Evolutionary conservation across 53 echinoderm and acorn worm genomes (phyloP), one percentile per base, ranked within the genome.

Genomic region (Actinopyga echinites): DNA sequence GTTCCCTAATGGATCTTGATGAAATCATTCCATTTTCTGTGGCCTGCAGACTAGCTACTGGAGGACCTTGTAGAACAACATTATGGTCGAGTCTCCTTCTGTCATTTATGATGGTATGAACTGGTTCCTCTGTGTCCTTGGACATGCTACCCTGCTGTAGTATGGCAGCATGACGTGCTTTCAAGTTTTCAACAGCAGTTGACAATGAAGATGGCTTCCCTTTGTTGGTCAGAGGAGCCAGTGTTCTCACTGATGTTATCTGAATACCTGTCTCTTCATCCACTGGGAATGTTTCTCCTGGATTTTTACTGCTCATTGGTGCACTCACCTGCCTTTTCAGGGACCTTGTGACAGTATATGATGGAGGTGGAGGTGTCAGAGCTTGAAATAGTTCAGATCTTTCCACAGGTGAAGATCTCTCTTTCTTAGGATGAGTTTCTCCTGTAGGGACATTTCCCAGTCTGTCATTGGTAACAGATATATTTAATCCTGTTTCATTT

Each of bases 341-440:
- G 21, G 69, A 40, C 8, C 37, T 5, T 43, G 36, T 36, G 25
- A 35, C 4, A 5, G 45, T 17, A 54, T 32, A 25, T 53, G 75
- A 30, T 52, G 53, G 75, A 31, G 75, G 75, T 54, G 75, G 75
- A 7, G 75, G 75, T 54, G 75, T 75, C 28, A 75, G 30, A 29
- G 75, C 75, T 55, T 75, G 75, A 32, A 75, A 75, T 3, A 75
- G 56, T 54, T 75, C 75, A 54, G 75, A 54, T 7, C 44, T 44
- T 9, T 44, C 44, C 44, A 44, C 12, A 37, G 37, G 37, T 37
- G 7, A 3, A 37, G 37, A 37, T 5, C 37, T 37, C 7, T 37
- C 37, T 37, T 37, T 37, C 37, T 5, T 37, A 44, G 44, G 11
- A 44, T 44, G 44, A 11, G 3, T 13, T 11, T 44, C 44, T 11